A percentile compares a stretch with the other conserved stretches of the same genome.
phyloP scores from a whole-genome alignment of 92 coral and sea anemone species.

The Epizoanthus scotinus region DNA sequence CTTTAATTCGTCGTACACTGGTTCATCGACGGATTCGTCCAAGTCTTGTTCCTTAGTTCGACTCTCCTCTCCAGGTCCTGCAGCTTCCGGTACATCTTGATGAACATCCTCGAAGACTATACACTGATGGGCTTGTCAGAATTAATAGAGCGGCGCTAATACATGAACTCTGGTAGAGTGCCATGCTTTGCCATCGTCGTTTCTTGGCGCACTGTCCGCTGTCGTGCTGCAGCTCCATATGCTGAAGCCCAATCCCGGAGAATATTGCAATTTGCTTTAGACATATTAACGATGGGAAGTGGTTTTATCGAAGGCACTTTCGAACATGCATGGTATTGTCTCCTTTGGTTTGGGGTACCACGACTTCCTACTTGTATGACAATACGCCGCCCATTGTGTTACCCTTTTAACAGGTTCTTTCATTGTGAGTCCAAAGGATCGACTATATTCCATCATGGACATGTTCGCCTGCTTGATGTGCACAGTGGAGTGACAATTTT shows the following conservation, averaged over 20 bases:
- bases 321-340: slow-evolving; percentile 12
- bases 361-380: slow-evolving; percentile 54
- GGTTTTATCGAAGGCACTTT: slow-evolving; percentile 6
- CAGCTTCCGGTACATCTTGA: no score
- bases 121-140: slow-evolving; percentile 1
- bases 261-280: slow-evolving; percentile 36
- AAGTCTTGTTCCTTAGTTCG: no score
- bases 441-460: slow-evolving; percentile 61
- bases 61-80: no score
- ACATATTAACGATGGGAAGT: slow-evolving; percentile 37
- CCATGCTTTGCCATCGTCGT: slow-evolving; percentile 56
- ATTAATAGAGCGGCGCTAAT: slow-evolving; percentile 27
- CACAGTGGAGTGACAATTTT: slow-evolving; percentile 67
- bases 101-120: no score
- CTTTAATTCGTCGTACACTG: no score
- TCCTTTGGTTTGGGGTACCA: slow-evolving; percentile 67
- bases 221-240: slow-evolving; percentile 59
- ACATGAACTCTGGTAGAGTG: slow-evolving; percentile 44
- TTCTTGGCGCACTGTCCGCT: slow-evolving; percentile 51
- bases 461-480: slow-evolving; percentile 62
- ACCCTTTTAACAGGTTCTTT: slow-evolving; percentile 61
- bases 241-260: slow-evolving; percentile 50
- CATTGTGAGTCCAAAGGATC: slow-evolving; percentile 59
- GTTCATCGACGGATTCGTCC: no score
- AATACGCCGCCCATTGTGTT: slow-evolving; percentile 59